Evolutionary conservation across 2,888 invertebrate genomes (phyloP), one percentile per base, ranked within the genome.

Genomic region (Apamea monoglypha): DNA sequence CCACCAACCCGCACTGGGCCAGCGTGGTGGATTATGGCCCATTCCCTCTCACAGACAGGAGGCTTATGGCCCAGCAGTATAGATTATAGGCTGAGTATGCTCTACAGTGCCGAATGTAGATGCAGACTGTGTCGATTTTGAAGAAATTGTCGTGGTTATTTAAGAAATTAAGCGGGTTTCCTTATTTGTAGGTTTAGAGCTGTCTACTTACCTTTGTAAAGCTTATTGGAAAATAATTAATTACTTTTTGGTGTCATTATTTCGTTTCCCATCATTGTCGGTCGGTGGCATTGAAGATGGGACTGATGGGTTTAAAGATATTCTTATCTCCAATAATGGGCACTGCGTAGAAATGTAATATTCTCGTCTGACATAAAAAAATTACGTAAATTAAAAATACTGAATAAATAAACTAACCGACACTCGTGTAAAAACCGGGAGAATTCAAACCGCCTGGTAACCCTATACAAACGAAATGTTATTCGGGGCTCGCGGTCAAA

Each of bases 401-500:
- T 4, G 21, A 36, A 59, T 59, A n/a, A 29, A 29, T 32, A 53
- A 79, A 32, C 10, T 68, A 61, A 67, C 2, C 5, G 25, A 67
- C 12, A 36, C 14, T 25, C 5, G 21, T 5, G 21, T 6, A 36
- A 18, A 74, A 69, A 47, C 32, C 73, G 44, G 21, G 4, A 32
- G 36, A 77, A 69, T 59, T 74, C n/a, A 32, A 63, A 80, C 68
- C 25, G 36, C 16, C 32, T 86, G 84, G 90, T 56, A 61, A 82
- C 79, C 76, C 80, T 82, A 78, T 71, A 90, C 90, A 90, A 92
- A 91, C 89, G 89, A 92, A 93, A 94, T 91, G 90, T 91, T 92
- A 91, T 93, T 91, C 88, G 89, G 86, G 84, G 87, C 88, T 89
- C 88, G 89, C 83, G 89, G 89, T 93, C 92, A 93, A 93, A 93